Evolutionary conservation across 2,797 vertebrate genomes (phyloP).

Genomic region (Melanogrammus aeglefinus): DNA sequence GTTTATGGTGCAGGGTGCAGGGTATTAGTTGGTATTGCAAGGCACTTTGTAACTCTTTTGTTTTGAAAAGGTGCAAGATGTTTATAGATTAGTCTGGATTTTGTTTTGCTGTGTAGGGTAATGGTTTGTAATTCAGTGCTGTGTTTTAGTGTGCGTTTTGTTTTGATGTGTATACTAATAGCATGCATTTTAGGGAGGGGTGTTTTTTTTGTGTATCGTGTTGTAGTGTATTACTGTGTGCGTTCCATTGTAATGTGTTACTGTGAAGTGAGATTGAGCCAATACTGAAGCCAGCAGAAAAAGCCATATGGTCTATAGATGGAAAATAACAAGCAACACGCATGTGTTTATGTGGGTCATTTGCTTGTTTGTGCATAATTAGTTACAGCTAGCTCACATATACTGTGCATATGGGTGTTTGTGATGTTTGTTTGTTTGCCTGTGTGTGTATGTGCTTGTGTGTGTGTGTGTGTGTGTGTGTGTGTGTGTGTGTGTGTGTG

Average conservation of each 20-base stretch:
- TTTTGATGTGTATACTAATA: neutral
- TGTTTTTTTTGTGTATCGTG: neutral
- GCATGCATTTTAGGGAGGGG: neutral
- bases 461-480: neutral
- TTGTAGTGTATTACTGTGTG: neutral
- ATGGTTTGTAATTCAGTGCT: neutral
- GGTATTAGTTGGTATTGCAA: neutral
- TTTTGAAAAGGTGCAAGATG: neutral
- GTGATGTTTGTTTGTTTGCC: slow-evolving; percentile 1
- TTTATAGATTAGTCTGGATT: neutral
- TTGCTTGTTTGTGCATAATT: neutral
- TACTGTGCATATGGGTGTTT: neutral
- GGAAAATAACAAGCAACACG: too few relatives aligned
- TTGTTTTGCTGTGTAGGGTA: neutral
- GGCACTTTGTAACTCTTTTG: neutral
- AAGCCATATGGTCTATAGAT: too few relatives aligned
- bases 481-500: neutral
- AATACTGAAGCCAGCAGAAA: neutral
- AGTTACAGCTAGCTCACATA: neutral
- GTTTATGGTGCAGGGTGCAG: neutral
- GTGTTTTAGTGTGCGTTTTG: neutral
- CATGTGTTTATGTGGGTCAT: neutral
- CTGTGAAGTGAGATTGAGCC: neutral
- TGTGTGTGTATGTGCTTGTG: neutral
- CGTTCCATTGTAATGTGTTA: neutral